Percentiles rank a stretch among this genome's conserved stretches.
Conservation (phyloP, 2,113 vertebrate species). For the Rhizomys pruinosus region DNA sequence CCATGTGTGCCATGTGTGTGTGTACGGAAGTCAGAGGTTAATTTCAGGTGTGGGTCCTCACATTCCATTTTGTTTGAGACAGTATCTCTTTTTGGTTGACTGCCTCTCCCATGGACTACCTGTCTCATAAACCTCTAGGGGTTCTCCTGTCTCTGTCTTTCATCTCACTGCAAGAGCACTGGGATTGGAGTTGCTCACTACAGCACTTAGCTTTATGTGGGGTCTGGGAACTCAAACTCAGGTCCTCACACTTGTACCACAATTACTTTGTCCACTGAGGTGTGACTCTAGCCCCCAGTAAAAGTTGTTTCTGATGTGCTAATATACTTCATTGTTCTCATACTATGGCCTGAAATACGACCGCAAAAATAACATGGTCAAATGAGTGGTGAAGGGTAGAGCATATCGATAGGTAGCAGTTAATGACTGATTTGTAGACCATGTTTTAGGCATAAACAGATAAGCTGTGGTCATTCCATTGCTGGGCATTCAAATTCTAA, state of each 20-base stretch:
- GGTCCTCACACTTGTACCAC: neutral
- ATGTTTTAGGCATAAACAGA: neutral
- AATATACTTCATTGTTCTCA: neutral
- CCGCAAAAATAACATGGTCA: neutral
- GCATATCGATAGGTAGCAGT: neutral
- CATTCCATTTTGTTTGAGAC: neutral
- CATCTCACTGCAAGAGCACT: neutral
- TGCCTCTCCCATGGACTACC: neutral
- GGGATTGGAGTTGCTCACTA: neutral
- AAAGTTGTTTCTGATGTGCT: neutral
- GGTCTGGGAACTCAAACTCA: neutral
- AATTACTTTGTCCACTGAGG: neutral
- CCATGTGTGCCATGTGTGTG: neutral
- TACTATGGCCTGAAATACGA: neutral
- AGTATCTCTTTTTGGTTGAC: neutral
- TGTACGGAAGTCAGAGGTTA: neutral
- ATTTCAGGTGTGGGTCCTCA: neutral
- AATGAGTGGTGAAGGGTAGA: neutral
- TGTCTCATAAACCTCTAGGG: neutral
- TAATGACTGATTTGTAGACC: neutral
- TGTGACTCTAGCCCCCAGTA: neutral
- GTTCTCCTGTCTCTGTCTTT: neutral
- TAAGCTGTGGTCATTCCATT: neutral
- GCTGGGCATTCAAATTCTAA: constrained; percentile 17
- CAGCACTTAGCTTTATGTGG: neutral